Evolutionary conservation across 1,140 invertebrate species (phyloP).

Genomic region (Polyergus mexicanus): DNA sequence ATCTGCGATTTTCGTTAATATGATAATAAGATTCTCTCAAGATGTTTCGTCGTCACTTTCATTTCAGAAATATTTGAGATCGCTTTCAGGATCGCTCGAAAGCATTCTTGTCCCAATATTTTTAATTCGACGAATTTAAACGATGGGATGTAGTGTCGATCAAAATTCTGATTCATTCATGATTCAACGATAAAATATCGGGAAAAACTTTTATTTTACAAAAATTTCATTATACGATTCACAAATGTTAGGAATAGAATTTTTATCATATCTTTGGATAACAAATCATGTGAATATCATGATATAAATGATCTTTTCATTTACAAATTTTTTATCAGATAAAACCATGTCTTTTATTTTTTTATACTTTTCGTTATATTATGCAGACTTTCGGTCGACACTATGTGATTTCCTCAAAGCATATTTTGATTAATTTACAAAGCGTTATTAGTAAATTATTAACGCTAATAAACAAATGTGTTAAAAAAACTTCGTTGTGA

Average conservation of each 20-base stretch:
- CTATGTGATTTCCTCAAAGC: conserved; percentile 11
- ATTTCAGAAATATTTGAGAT: conserved; percentile 6
- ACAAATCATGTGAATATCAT: background rate
- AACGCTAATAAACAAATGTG: background rate
- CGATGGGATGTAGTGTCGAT: background rate
- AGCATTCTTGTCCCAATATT: conserved; percentile 9
- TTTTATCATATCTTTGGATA: background rate
- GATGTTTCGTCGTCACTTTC: background rate
- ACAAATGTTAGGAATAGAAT: background rate
- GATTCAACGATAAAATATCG: background rate
- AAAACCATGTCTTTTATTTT: background rate
- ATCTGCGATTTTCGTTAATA: conserved; percentile 8
- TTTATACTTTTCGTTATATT: background rate
- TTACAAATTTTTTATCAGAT: background rate
- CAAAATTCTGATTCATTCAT: conserved; percentile 23
- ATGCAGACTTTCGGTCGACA: conserved; percentile 19
- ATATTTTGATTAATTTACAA: conserved; percentile 2
- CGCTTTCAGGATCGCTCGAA: background rate
- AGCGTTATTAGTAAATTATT: conserved; percentile 16
- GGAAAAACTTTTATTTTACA: conserved; percentile 11
- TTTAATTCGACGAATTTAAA: background rate
- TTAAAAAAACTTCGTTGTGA: conserved; percentile 41
- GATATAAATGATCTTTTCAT: background rate
- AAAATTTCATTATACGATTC: conserved; percentile 16
- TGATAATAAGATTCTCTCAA: background rate